phyloP scores from a whole-genome alignment of 2,113 vertebrate species.

The Trematocara marginatum region DNA sequence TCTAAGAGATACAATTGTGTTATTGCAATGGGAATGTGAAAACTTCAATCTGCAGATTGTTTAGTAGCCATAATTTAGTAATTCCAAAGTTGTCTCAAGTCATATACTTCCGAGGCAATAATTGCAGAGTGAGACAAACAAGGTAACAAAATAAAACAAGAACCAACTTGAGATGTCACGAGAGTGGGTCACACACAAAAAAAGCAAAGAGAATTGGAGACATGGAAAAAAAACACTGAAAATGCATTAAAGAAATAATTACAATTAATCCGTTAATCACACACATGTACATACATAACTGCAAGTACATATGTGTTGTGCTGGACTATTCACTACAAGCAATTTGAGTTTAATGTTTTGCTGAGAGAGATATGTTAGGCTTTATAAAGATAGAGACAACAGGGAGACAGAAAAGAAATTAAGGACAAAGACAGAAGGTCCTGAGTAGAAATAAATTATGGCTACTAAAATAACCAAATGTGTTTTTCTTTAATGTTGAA shows the following conservation, averaged over 20 bases:
- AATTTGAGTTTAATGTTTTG: not conserved
- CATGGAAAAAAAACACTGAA: not conserved
- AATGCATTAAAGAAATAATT: not conserved
- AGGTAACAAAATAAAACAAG: not conserved
- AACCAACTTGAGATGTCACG: not conserved
- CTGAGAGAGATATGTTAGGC: rapidly evolving
- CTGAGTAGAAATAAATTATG: not conserved
- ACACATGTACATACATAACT: not conserved
- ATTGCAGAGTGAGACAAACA: not conserved
- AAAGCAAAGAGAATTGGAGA: not conserved
- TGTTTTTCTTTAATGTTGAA: not conserved
- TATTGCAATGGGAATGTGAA: not conserved
- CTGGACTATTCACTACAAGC: not conserved
- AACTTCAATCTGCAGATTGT: not conserved
- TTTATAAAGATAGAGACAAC: not conserved
- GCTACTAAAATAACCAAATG: not conserved
- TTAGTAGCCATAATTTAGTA: not conserved
- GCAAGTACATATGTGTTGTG: not conserved
- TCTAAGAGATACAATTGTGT: not conserved
- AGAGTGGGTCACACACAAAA: not conserved
- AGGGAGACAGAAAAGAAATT: not conserved
- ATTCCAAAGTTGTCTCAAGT: not conserved
- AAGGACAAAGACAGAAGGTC: not conserved
- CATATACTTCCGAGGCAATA: not conserved
- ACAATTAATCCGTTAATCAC: not conserved